Evolutionary conservation across 2,113 vertebrate genomes (phyloP).

Genomic region (Corythoichthys intestinalis): DNA sequence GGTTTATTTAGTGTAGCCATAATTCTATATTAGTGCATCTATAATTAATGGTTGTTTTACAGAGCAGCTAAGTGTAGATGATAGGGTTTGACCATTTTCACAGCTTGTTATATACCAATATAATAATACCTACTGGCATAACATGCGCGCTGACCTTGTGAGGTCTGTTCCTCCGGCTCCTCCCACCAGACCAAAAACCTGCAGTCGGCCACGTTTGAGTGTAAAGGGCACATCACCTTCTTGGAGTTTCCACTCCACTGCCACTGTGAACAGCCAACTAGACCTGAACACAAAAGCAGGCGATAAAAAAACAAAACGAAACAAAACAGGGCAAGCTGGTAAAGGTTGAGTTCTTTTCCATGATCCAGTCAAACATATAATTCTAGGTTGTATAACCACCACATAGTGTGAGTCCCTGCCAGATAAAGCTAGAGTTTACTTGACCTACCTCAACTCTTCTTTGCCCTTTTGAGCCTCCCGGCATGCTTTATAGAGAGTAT

Average conservation of each 20-base stretch:
- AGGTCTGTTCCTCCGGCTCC: constrained; percentile 51
- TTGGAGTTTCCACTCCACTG: constrained; percentile 59
- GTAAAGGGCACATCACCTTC: constrained; percentile 33
- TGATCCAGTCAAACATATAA: constrained; percentile 3
- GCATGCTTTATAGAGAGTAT: constrained; percentile 56
- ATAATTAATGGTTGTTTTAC: too few relatives aligned
- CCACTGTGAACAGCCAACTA: constrained; percentile 69
- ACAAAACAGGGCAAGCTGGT: background rate
- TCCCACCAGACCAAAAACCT: constrained; percentile 69
- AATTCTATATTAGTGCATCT: too few relatives aligned
- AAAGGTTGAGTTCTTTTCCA: background rate
- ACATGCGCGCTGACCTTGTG: constrained; percentile 37
- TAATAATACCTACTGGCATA: too few relatives aligned
- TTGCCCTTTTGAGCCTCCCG: constrained; percentile 36
- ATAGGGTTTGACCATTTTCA: too few relatives aligned
- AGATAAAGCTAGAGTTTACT: constrained; percentile 10
- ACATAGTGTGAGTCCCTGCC: constrained; percentile 13
- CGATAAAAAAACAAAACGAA: background rate
- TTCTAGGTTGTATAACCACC: background rate
- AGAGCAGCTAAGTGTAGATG: too few relatives aligned
- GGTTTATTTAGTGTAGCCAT: too few relatives aligned
- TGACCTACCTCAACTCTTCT: constrained; percentile 39
- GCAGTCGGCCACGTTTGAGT: constrained; percentile 57
- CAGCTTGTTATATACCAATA: too few relatives aligned
- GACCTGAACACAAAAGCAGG: constrained; percentile 35